Conservation (phyloP, 2,888 invertebrate genomes). For the Trichogramma evanescens region DNA sequence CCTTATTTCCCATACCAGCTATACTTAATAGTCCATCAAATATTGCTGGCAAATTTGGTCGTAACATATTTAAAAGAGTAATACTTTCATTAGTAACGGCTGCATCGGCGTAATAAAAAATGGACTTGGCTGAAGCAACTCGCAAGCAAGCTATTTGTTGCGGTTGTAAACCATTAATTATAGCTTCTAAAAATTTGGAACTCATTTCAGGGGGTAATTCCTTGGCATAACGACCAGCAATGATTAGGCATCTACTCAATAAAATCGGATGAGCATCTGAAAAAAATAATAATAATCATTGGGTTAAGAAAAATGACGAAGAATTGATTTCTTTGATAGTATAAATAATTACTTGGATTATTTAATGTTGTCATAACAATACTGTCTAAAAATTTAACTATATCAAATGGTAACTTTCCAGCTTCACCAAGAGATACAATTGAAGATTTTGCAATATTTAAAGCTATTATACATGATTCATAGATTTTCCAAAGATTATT, state of each 20-base stretch:
- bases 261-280: constrained; percentile 50
- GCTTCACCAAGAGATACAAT: constrained; percentile 42
- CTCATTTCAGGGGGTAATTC: constrained; percentile 49
- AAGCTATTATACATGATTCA: constrained; percentile 59
- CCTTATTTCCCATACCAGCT: constrained; percentile 36
- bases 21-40: constrained; percentile 41
- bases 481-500: constrained; percentile 60
- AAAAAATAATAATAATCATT: constrained; percentile 2
- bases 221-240: constrained; percentile 51
- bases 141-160: constrained; percentile 51
- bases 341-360: constrained; percentile 40
- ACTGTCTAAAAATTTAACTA: constrained; percentile 45
- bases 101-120: constrained; percentile 49
- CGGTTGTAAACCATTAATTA: constrained; percentile 51
- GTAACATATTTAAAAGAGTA: constrained; percentile 31
- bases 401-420: constrained; percentile 39
- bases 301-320: neutral
- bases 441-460: constrained; percentile 52
- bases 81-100: constrained; percentile 28
- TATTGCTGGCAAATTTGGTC: constrained; percentile 37
- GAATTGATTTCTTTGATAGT: neutral
- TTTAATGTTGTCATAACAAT: constrained; percentile 50
- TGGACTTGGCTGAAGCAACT: constrained; percentile 51
- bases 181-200: constrained; percentile 50
- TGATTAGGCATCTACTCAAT: constrained; percentile 53